A percentile compares a stretch with the other conserved stretches of the same genome.
Conservation (phyloP, 2,888 invertebrate genomes). For the Chorisops tibialis region DNA sequence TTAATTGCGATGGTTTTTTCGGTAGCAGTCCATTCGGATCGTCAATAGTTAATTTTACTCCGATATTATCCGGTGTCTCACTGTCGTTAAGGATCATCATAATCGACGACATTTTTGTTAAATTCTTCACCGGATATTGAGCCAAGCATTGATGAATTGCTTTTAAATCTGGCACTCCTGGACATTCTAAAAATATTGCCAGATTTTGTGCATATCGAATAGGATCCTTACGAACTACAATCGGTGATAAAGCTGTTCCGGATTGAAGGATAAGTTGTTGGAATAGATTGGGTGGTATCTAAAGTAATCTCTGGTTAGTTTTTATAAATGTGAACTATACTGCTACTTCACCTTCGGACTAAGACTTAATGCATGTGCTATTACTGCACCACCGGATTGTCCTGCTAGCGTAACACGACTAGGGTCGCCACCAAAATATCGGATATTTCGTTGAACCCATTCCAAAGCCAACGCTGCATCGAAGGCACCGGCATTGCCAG, state of each 20-base stretch:
- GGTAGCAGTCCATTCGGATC: slow-evolving; percentile 28
- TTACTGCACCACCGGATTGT: slow-evolving; percentile 52
- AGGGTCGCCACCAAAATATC: slow-evolving; percentile 51
- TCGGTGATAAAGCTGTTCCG: slow-evolving; percentile 49
- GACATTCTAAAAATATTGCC: slow-evolving; percentile 38
- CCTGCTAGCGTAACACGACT: slow-evolving; percentile 50
- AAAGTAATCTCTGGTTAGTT: background rate
- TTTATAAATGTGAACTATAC: background rate
- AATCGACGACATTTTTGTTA: slow-evolving; percentile 34
- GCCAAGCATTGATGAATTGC: slow-evolving; percentile 39
- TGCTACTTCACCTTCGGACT: slow-evolving; percentile 41
- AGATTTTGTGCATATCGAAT: slow-evolving; percentile 38
- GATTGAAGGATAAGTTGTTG: slow-evolving; percentile 51
- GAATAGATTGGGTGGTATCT: slow-evolving; percentile 45
- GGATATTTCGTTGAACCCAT: slow-evolving; percentile 51
- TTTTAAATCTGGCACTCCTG: slow-evolving; percentile 30
- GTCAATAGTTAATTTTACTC: slow-evolving; percentile 30
- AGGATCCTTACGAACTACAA: slow-evolving; percentile 47
- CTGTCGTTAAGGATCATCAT: slow-evolving; percentile 9
- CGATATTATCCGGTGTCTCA: slow-evolving; percentile 25
- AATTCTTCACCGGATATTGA: slow-evolving; percentile 37
- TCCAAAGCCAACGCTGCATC: slow-evolving; percentile 50
- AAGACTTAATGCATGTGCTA: slow-evolving; percentile 44
- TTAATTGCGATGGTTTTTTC: slow-evolving; percentile 21
- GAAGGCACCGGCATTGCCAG: slow-evolving; percentile 53